Percentiles rank a stretch among this genome's conserved stretches.
phyloP scores from a whole-genome alignment of 2,888 invertebrate species.

The Rhabditoides inermis region DNA sequence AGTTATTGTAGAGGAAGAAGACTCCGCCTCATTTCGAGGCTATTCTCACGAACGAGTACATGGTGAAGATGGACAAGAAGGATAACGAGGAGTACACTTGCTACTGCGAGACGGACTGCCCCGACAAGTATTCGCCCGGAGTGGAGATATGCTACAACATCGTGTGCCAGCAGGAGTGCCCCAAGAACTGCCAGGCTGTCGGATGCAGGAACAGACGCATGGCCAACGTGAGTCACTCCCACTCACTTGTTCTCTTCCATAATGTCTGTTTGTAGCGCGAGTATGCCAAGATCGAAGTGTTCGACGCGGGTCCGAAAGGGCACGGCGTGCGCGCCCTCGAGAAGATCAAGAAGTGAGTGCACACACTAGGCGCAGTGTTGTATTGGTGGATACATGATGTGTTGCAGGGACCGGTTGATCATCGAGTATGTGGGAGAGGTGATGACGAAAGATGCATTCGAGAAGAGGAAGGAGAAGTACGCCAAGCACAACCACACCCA shows the following conservation, averaged over 20 bases:
- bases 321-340: slow-evolving; percentile 76
- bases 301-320: slow-evolving; percentile 75
- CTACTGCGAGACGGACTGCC: slow-evolving; percentile 16
- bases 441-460: slow-evolving; percentile 19
- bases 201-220: slow-evolving; percentile 23
- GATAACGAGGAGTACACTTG: slow-evolving; percentile 13
- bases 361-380: neutral
- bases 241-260: no score
- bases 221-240: slow-evolving; percentile 8
- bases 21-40: neutral
- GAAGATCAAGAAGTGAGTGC: slow-evolving; percentile 67
- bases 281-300: slow-evolving; percentile 72
- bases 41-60: slow-evolving; percentile 2
- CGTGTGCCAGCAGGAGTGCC: no score
- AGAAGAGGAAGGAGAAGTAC: slow-evolving; percentile 14
- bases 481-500: slow-evolving; percentile 71
- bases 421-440: slow-evolving; percentile 99
- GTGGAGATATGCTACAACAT: neutral
- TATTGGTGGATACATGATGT: neutral
- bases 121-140: no score
- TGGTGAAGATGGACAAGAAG: slow-evolving; percentile 2
- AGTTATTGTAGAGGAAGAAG: neutral
- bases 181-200: slow-evolving; percentile 69
- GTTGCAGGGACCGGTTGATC: slow-evolving; percentile 77
- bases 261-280: slow-evolving; percentile 61